Evolutionary conservation across 2,888 invertebrate species (phyloP).

Genomic region (Chaetoderma sp.): DNA sequence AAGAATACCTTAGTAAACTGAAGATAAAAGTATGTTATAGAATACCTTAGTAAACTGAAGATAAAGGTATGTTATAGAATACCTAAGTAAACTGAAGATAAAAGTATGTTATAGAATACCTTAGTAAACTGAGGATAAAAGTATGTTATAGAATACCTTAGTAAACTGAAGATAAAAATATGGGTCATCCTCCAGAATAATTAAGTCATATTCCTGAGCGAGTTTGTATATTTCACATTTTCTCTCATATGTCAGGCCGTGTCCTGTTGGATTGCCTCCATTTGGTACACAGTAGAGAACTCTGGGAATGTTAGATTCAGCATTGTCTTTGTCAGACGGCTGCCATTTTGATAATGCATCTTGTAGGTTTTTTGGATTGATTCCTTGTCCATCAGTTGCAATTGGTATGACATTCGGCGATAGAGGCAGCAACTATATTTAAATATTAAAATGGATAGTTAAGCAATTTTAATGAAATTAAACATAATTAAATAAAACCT

Average conservation of each 20-base stretch:
- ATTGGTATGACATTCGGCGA: constrained; percentile 77
- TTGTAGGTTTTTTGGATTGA: constrained; percentile 76
- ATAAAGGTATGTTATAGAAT: too few species aligned
- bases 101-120: too few species aligned
- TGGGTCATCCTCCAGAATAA: constrained; percentile 86
- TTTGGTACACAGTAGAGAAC: constrained; percentile 81
- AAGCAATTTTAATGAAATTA: not conserved
- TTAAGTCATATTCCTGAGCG: constrained; percentile 81
- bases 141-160: constrained; percentile 39
- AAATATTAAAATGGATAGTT: constrained; percentile 43
- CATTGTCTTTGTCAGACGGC: constrained; percentile 69
- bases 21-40: too few species aligned
- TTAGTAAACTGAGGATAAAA: too few species aligned
- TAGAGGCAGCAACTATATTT: constrained; percentile 81
- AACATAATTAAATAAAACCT: not conserved
- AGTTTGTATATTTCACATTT: constrained; percentile 80
- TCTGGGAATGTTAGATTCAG: constrained; percentile 77
- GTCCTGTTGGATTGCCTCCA: constrained; percentile 83
- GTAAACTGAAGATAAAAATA: constrained; percentile 82
- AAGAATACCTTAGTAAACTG: too few species aligned
- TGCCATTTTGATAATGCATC: constrained; percentile 72
- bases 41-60: too few species aligned
- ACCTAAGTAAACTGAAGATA: too few species aligned
- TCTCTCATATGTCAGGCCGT: constrained; percentile 77
- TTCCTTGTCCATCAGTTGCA: constrained; percentile 79